phyloP scores from a whole-genome alignment of 2,888 invertebrate species.

The Himalopsyche japonica region DNA sequence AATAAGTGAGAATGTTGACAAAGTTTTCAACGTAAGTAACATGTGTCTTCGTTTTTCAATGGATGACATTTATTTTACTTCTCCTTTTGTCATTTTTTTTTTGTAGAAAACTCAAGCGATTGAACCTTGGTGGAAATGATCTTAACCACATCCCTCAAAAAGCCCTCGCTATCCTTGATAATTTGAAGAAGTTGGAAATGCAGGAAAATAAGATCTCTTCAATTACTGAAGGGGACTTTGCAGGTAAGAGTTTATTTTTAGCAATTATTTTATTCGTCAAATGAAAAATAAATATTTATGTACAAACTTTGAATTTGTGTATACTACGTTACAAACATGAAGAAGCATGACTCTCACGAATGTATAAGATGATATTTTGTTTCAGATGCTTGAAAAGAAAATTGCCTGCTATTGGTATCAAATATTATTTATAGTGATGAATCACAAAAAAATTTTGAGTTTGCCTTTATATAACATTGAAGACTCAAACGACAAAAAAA shows the following conservation, averaged over 20 bases:
- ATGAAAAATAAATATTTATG: not conserved
- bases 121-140: conserved; percentile 86
- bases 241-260: conserved; percentile 59
- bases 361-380: no score
- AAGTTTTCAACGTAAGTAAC: no score
- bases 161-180: conserved; percentile 78
- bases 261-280: not conserved
- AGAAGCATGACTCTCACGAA: no score
- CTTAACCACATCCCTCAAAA: conserved; percentile 77
- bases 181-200: conserved; percentile 83
- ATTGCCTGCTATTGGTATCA: no score
- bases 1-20: no score
- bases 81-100: conserved; percentile 10
- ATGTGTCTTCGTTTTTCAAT: no score
- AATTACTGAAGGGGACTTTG: conserved; percentile 83
- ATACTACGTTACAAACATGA: no score
- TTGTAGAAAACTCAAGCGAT: conserved; percentile 74
- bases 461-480: not conserved
- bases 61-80: no score
- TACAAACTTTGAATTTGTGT: not conserved
- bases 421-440: no score
- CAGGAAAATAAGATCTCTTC: conserved; percentile 81
- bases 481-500: not conserved
- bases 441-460: not conserved
- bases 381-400: no score